Evolutionary conservation across 2,797 vertebrate genomes (phyloP).

Genomic region (Sebastes dallii): DNA sequence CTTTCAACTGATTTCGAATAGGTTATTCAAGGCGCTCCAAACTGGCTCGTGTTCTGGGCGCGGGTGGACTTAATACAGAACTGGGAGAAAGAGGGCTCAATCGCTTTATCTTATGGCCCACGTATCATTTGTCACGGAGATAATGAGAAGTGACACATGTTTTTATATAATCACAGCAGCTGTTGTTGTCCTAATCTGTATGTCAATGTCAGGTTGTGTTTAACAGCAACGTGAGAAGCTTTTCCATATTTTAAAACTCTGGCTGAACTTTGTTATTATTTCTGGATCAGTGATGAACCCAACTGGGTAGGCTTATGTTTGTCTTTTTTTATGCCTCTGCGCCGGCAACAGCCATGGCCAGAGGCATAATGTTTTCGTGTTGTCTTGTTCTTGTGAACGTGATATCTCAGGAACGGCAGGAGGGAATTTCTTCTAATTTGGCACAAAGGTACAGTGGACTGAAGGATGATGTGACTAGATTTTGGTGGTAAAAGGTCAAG

Average conservation of each 20-base stretch:
- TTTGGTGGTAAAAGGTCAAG: too few species aligned
- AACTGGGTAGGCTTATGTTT: too few species aligned
- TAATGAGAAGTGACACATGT: constrained; percentile 6
- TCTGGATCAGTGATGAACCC: not conserved
- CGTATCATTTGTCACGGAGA: not conserved
- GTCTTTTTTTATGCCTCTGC: too few species aligned
- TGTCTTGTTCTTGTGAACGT: too few species aligned
- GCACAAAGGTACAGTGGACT: too few species aligned
- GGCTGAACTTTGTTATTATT: not conserved
- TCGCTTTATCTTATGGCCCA: not conserved
- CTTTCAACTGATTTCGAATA: constrained; percentile 44
- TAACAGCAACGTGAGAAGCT: not conserved
- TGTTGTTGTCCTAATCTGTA: constrained; percentile 3
- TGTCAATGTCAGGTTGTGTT: not conserved
- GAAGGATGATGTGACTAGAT: too few species aligned
- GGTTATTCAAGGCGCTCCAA: constrained; percentile 34
- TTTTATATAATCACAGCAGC: constrained; percentile 15
- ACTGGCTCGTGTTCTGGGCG: constrained; percentile 14
- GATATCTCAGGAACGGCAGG: too few species aligned
- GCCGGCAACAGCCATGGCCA: too few species aligned
- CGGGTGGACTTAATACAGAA: constrained; percentile 28
- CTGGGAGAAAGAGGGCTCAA: not conserved
- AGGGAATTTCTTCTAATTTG: too few species aligned
- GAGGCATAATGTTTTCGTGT: too few species aligned
- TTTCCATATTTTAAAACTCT: not conserved